A percentile compares a stretch with the other conserved stretches of the same genome.
phyloP scores from a whole-genome alignment of 2,113 vertebrate genomes.

The Scytalopus superciliaris region DNA sequence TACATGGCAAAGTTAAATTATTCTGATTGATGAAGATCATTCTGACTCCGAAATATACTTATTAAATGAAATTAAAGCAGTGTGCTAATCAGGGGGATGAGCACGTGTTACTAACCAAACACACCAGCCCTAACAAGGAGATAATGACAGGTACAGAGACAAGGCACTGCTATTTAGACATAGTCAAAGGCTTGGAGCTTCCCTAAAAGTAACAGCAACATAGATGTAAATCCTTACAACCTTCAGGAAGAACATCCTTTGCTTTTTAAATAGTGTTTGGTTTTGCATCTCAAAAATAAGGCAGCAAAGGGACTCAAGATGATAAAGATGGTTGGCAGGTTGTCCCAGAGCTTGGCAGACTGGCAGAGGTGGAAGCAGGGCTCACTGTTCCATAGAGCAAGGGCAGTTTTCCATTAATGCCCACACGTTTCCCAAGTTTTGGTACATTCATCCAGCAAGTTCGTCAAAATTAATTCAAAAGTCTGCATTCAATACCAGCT shows the following conservation, averaged over 20 bases:
- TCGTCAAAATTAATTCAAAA: not conserved
- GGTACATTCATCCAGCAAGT: not conserved
- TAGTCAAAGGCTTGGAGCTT: not conserved
- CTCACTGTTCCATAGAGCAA: not conserved
- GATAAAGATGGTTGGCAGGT: not conserved
- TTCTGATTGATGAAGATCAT: constrained; percentile 23
- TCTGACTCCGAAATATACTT: not conserved
- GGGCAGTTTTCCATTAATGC: not conserved
- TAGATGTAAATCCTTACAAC: not conserved
- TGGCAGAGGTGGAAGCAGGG: not conserved
- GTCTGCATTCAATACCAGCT: not conserved
- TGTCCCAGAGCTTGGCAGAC: not conserved
- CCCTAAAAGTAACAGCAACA: not conserved
- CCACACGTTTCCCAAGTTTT: not conserved
- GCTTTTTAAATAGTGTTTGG: not conserved
- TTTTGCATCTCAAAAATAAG: not conserved
- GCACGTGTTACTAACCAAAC: constrained; percentile 38
- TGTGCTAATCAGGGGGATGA: not conserved
- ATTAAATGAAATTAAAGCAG: constrained; percentile 51
- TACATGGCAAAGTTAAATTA: constrained; percentile 22
- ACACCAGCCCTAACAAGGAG: constrained; percentile 1
- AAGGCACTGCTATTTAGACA: not conserved
- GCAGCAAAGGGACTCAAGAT: not conserved
- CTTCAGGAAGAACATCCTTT: not conserved
- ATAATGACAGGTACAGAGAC: not conserved